Percentiles rank a stretch among this genome's conserved stretches.
phyloP scores from a whole-genome alignment of 2,113 vertebrate genomes.

The Lasiurus borealis region DNA sequence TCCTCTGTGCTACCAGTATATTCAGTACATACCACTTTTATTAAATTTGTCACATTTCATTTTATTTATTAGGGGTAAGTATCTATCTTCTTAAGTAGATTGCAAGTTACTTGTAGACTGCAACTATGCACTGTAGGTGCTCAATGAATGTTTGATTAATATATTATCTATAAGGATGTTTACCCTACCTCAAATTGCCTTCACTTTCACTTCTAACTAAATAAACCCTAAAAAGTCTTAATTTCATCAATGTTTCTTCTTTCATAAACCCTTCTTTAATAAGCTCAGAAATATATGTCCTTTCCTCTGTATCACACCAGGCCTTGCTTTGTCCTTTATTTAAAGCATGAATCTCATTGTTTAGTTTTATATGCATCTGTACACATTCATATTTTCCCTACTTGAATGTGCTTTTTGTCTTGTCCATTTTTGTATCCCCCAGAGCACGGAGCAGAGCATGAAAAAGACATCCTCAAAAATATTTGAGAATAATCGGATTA shows the following conservation, averaged over 20 bases:
- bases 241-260: neutral
- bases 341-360: neutral
- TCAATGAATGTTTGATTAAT: constrained; percentile 14
- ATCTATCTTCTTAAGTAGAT: neutral
- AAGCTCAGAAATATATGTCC: neutral
- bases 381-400: neutral
- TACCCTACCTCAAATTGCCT: neutral
- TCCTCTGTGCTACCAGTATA: neutral
- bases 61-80: neutral
- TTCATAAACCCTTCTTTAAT: neutral
- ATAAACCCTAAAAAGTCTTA: neutral
- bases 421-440: neutral
- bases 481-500: neutral
- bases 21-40: neutral
- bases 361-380: neutral
- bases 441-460: neutral
- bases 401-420: neutral
- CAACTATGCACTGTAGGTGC: neutral
- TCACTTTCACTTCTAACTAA: constrained; percentile 52
- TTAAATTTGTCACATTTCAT: neutral
- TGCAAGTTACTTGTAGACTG: neutral
- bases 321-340: neutral
- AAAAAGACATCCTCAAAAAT: neutral
- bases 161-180: constrained; percentile 7
- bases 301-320: neutral